These are phyloP conservation scores for Sycon ciliatum DNA, from an alignment of 37 sponge, comb jelly and placozoan species.

Conservation along the genomic window DNA sequence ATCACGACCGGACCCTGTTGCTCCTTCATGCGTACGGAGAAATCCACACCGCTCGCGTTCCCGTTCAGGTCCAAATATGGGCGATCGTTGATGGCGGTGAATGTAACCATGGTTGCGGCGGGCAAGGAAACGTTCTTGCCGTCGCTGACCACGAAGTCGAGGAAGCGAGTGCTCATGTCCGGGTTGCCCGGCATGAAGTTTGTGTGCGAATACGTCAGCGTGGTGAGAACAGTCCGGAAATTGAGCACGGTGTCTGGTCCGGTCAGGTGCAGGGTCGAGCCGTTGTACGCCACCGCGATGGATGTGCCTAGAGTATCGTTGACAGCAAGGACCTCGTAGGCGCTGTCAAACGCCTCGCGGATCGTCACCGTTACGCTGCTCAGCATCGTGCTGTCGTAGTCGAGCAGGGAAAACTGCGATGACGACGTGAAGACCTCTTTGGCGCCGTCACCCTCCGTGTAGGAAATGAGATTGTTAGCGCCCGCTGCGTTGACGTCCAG, in stretches of 20 bases:
- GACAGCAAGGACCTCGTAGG: conserved; percentile 53
- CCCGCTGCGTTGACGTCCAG: conserved; percentile 19
- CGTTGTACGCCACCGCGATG: conserved; percentile 28
- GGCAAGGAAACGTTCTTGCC: conserved; percentile 52
- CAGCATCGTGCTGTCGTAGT: conserved; percentile 45
- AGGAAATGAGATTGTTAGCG: conserved; percentile 20
- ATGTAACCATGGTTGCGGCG: conserved; percentile 42
- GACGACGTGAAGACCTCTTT: neutral
- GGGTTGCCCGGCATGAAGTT: conserved; percentile 57
- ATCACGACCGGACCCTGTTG: conserved; percentile 53
- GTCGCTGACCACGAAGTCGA: conserved; percentile 63
- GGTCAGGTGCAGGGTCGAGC: conserved; percentile 26
- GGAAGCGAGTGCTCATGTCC: conserved; percentile 22
- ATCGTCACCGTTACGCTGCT: conserved; percentile 35
- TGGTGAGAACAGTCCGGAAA: conserved; percentile 40
- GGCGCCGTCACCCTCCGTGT: conserved; percentile 59
- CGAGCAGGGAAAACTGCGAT: conserved; percentile 44
- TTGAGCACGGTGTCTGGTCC: conserved; percentile 69
- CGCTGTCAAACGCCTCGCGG: conserved; percentile 39
- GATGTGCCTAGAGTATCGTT: conserved; percentile 14
- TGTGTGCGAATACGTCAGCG: conserved; percentile 60
- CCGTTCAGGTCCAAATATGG: conserved; percentile 80
- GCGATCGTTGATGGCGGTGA: conserved; percentile 54
- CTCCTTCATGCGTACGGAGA: conserved; percentile 40
- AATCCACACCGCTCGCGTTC: conserved; percentile 35